Evolutionary conservation across 2,888 invertebrate species (phyloP).

Genomic region (Autographa gamma): DNA sequence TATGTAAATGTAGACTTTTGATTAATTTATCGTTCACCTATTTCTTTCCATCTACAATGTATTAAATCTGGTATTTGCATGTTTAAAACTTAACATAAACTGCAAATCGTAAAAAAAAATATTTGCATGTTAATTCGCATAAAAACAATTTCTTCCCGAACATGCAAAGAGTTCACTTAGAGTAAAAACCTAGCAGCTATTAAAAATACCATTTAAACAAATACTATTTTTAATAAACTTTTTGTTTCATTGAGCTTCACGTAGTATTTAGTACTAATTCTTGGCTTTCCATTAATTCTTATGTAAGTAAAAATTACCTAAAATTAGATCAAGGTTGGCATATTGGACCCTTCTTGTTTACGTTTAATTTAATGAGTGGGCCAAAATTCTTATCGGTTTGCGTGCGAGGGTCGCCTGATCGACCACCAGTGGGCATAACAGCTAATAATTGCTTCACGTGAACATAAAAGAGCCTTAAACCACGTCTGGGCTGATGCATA

Average conservation of each 20-base stretch:
- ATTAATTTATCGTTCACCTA: not conserved
- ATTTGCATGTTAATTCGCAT: conserved; percentile 45
- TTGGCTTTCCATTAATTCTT: conserved; percentile 37
- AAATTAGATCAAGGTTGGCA: conserved; percentile 79
- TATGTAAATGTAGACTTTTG: not conserved
- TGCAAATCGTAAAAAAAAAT: conserved; percentile 28
- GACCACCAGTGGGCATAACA: conserved; percentile 68
- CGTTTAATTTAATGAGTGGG: conserved; percentile 77
- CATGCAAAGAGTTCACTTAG: conserved; percentile 41
- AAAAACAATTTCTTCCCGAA: conserved; percentile 44
- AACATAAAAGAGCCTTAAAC: conserved; percentile 71
- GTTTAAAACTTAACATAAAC: conserved; percentile 39
- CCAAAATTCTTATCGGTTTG: conserved; percentile 81
- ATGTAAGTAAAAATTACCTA: conserved; percentile 60
- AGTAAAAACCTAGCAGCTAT: conserved; percentile 27
- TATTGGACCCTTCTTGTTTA: conserved; percentile 72
- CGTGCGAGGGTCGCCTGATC: conserved; percentile 71
- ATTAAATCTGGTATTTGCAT: conserved; percentile 32
- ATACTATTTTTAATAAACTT: conserved; percentile 67
- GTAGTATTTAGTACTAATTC: conserved; percentile 52
- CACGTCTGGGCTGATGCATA: conserved; percentile 76
- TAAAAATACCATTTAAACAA: conserved; percentile 32
- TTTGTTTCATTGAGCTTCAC: conserved; percentile 54
- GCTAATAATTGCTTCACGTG: conserved; percentile 79
- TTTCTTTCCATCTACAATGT: not conserved